Evolutionary conservation across 2,113 vertebrate genomes (phyloP), one percentile per base, ranked within the genome.

Genomic region (Burhinus oedicnemus): DNA sequence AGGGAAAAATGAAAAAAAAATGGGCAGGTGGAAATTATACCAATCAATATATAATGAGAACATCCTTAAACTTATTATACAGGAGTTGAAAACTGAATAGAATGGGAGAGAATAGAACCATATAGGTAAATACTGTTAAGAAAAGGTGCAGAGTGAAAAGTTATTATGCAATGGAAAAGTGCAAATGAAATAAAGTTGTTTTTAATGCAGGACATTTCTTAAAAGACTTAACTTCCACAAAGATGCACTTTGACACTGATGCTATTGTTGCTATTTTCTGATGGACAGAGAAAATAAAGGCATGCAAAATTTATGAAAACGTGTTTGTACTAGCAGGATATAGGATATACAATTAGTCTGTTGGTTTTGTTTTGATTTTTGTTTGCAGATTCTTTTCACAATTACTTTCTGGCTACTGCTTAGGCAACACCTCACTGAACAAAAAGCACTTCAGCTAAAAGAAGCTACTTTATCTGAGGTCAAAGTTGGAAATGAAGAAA

Each of bases 351-450:
- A 95, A 92, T 92, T 96, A 95, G 87, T 88, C 52, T 95, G 80
- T 96, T 95, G 42, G 19, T 92, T 89, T 90, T 69, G 22, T 89
- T 94, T 89, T 94, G 15, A 62, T 98, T 93, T 97, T 87, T 97
- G 38, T 36, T 92, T 95, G 90, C 93, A 99, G 99, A 98, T 99
- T 83, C 98, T 99, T 97, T 99, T 99, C 97, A 98, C 99, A 87
- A 98, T 99, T 97, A 99, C 98, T 52, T 99, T 99, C 96, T 99
- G 99, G 99, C 98, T 99, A 75, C 98, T 99, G 95, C 98, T 99
- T 93, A 98, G 99, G 96, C 99, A 99, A 95, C 99, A 99, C 16
- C 98, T 99, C 32, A 99, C 99, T 34, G 99, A 99, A 97, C 98
- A 98, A 95, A 98, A 97, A 97, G 97, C 98, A 95, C 91, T 99